Conservation (phyloP, 30 jellyfish, hydroid and myxozoan genomes). For the Sanderia malayensis region DNA sequence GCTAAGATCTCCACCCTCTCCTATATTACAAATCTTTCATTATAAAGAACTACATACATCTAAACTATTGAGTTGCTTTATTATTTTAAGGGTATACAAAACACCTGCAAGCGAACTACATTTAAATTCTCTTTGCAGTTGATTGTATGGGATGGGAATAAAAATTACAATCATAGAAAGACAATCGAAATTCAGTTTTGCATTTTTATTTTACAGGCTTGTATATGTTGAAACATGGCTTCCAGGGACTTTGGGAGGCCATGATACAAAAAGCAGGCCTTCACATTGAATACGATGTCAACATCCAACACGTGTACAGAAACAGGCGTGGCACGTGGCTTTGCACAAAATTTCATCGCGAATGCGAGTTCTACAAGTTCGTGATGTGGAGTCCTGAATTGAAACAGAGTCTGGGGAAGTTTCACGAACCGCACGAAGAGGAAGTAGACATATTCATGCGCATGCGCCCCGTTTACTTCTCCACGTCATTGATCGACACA, state of each 20-base stretch:
- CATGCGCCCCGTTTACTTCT: constrained; percentile 46
- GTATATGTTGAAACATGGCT: constrained; percentile 74
- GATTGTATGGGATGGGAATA: too few relatives aligned
- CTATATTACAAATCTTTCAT: too few relatives aligned
- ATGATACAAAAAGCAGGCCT: constrained; percentile 63
- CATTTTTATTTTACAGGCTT: neutral
- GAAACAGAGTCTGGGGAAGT: constrained; percentile 46
- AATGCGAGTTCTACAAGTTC: constrained; percentile 68
- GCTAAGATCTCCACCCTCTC: too few relatives aligned
- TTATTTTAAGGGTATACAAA: too few relatives aligned
- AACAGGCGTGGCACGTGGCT: constrained; percentile 49
- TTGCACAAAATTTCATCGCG: constrained; percentile 28
- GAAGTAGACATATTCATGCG: constrained; percentile 49
- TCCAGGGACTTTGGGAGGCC: constrained; percentile 73
- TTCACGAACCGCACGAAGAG: constrained; percentile 25
- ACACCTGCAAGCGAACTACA: too few relatives aligned
- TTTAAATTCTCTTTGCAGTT: too few relatives aligned
- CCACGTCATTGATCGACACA: constrained; percentile 72
- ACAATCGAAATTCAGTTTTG: neutral
- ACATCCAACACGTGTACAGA: constrained; percentile 54
- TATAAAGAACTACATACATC: too few relatives aligned
- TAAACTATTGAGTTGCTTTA: too few relatives aligned
- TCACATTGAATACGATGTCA: constrained; percentile 46
- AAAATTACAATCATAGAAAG: too few relatives aligned
- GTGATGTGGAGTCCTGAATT: constrained; percentile 94